These are phyloP conservation scores for Syncerus caffer DNA, from an alignment of 2,797 vertebrate species.

Conservation along the genomic window DNA sequence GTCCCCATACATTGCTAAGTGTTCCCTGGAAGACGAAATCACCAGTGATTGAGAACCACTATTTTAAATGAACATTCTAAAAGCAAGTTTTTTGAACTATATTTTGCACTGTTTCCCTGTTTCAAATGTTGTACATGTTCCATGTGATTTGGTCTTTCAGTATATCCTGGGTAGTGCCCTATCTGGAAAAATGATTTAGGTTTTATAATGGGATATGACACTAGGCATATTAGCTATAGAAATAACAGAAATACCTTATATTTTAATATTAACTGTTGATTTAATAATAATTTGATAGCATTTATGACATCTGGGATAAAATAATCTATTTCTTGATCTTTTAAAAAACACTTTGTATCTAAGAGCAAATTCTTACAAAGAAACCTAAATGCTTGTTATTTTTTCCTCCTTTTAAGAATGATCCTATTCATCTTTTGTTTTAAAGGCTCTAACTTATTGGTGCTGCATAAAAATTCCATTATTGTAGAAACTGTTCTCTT, in stretches of 20 bases:
- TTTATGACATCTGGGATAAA: conserved; percentile 48
- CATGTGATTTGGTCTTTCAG: neutral
- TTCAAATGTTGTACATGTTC: conserved; percentile 14
- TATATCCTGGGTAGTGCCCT: neutral
- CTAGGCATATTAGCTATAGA: neutral
- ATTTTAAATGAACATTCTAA: conserved; percentile 40
- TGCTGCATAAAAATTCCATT: conserved; percentile 67
- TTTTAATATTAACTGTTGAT: conserved; percentile 41
- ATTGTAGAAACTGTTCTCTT: conserved; percentile 49
- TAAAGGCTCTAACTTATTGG: conserved; percentile 49
- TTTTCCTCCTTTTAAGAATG: conserved; percentile 55
- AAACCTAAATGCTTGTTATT: conserved; percentile 53
- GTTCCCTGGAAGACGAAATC: neutral
- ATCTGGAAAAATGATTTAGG: conserved; percentile 33
- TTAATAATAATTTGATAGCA: conserved; percentile 34
- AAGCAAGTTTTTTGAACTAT: neutral
- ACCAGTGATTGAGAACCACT: neutral
- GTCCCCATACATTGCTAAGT: neutral
- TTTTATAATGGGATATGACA: neutral
- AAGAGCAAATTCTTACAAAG: conserved; percentile 62
- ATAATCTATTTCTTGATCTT: conserved; percentile 52
- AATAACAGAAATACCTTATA: neutral
- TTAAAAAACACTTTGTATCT: conserved; percentile 28
- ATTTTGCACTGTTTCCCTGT: neutral
- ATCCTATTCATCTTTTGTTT: conserved; percentile 65